Conservation (phyloP, 2,113 vertebrate genomes). For the Antechinus stuartii region DNA sequence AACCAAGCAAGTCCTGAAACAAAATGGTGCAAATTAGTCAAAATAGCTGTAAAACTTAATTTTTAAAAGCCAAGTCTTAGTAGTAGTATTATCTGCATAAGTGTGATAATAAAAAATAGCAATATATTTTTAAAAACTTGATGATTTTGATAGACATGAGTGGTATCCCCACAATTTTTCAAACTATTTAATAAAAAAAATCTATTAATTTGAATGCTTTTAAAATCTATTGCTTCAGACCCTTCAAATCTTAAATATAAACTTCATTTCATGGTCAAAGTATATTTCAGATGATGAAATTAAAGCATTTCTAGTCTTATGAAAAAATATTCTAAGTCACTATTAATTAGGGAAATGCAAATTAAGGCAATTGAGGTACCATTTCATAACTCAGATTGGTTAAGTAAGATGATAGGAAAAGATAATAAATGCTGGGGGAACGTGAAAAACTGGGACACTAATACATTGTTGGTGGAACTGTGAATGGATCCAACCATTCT, state of each 20-base stretch:
- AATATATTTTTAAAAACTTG: conserved; percentile 17
- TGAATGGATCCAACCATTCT: no score
- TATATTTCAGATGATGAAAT: no score
- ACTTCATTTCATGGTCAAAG: background rate
- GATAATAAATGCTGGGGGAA: no score
- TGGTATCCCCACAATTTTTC: conserved; percentile 10
- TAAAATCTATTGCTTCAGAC: background rate
- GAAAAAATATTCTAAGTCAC: no score
- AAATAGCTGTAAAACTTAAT: conserved; percentile 22
- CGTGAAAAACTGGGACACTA: no score
- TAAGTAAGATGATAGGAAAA: no score
- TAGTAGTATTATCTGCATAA: conserved; percentile 35
- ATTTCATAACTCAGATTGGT: no score
- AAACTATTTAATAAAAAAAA: conserved; percentile 16
- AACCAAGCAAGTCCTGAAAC: conserved; percentile 20
- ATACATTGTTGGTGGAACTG: no score
- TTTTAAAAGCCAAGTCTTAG: conserved; percentile 34
- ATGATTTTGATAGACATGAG: background rate
- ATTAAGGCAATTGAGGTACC: no score
- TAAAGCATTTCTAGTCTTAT: no score
- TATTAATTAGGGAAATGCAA: no score
- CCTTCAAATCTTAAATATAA: background rate
- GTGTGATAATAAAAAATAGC: conserved; percentile 11
- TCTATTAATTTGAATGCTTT: conserved; percentile 12
- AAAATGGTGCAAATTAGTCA: conserved; percentile 40